phyloP scores from a whole-genome alignment of 2,113 vertebrate species.

The Synchiropus splendidus region DNA sequence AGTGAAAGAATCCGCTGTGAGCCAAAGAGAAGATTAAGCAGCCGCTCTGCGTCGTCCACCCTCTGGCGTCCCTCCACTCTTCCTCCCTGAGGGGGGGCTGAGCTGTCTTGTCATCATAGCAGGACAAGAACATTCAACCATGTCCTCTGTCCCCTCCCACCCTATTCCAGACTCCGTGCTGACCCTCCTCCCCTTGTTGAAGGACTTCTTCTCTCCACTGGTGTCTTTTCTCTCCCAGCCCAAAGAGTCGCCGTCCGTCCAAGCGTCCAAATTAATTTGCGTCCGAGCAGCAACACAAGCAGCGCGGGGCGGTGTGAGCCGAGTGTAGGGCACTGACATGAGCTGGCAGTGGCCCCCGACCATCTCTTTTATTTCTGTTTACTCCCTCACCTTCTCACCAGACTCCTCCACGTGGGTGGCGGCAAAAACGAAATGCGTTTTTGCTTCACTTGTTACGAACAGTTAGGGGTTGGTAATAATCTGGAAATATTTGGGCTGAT shows the following conservation, averaged over 20 bases:
- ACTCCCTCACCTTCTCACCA: conserved; percentile 44
- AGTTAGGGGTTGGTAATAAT: no score
- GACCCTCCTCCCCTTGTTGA: conserved; percentile 28
- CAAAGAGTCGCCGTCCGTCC: conserved; percentile 54
- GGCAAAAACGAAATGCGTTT: conserved; percentile 16
- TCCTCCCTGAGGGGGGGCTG: conserved; percentile 37
- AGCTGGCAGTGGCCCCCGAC: conserved; percentile 56
- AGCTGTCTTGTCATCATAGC: conserved; percentile 69
- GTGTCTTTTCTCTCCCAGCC: conserved; percentile 59
- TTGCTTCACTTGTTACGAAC: no score
- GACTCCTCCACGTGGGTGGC: conserved; percentile 44
- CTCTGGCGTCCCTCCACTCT: conserved; percentile 15
- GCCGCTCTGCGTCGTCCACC: conserved; percentile 31
- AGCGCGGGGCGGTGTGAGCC: conserved; percentile 55
- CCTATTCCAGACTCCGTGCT: conserved; percentile 60
- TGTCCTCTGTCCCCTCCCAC: conserved; percentile 64
- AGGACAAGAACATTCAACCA: conserved; percentile 66
- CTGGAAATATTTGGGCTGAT: no score
- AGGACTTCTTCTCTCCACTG: conserved; percentile 48
- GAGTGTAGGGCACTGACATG: conserved; percentile 59
- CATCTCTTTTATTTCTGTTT: conserved; percentile 49
- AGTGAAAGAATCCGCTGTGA: conserved; percentile 61
- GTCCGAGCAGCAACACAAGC: conserved; percentile 52
- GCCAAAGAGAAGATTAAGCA: conserved; percentile 63
- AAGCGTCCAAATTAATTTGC: conserved; percentile 67